Conservation (phyloP, 2,888 invertebrate genomes). For the Pristionchus japonicus region DNA sequence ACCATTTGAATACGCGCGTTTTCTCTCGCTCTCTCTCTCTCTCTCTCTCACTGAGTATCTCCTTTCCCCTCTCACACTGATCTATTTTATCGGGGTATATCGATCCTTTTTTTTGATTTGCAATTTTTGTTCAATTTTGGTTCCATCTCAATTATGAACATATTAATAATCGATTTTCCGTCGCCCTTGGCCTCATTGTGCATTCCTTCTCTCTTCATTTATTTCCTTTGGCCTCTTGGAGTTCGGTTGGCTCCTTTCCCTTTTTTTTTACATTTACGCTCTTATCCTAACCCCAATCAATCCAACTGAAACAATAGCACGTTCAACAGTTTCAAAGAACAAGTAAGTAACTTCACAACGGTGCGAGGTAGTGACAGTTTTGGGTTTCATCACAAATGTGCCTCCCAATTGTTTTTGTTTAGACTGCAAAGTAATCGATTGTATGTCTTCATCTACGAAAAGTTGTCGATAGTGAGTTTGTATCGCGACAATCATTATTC, state of each 20-base stretch:
- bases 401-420: background rate
- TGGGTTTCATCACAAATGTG: background rate
- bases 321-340: background rate
- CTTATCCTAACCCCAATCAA: background rate
- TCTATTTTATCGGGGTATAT: background rate
- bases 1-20: background rate
- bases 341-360: background rate
- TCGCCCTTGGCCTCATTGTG: background rate
- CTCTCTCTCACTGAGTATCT: background rate
- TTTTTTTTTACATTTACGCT: background rate
- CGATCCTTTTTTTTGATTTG: background rate
- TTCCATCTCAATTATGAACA: background rate
- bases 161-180: background rate
- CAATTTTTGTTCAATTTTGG: background rate
- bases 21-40: background rate
- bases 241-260: background rate
- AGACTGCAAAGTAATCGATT: background rate
- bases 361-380: background rate
- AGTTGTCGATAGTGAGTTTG: slow-evolving; percentile 25
- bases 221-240: background rate
- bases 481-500: background rate
- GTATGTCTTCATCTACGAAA: background rate
- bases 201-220: background rate
- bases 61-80: background rate
- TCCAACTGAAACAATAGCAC: background rate